Evolutionary conservation across 2,888 invertebrate species (phyloP), one percentile per base, ranked within the genome.

Genomic region (Ormyrus rosae): DNA sequence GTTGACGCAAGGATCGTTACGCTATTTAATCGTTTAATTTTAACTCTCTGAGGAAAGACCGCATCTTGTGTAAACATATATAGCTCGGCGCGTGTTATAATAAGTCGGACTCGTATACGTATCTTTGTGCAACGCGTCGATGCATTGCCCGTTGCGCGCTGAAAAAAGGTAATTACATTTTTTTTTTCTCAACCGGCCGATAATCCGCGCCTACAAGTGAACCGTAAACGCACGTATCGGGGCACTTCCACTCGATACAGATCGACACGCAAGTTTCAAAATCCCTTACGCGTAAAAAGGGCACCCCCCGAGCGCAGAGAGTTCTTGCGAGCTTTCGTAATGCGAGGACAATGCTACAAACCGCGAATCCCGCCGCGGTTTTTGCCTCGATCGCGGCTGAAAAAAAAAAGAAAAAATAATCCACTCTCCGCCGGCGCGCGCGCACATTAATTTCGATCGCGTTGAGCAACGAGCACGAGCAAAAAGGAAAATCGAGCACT

Each of bases 91-190:
- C 34, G 34, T 34, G 3, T 34, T 34, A 4, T 34, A 34, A 34
- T 4, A 4, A 3, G 58, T 19, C 13, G 48, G 1, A 48, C 51
- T 13, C n/a, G 34, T 34, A 34, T 3, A 4, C 3, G 3, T 34
- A 34, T 34, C 48, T 74, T 65, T 74, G 73, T 65, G 65, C 73
- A 74, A 74, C 34, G 34, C 34, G 34, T 64, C 63, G 60, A 70
- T 68, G 11, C 19, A 8, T 55, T n/a, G 34, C 51, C 60, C 7
- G 7, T 10, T 50, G 10, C 11, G 1, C 5, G 13, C 5, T 34
- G 34, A 8, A 80, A 64, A 74, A 74, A 74, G 64, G 13, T 70
- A 34, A 80, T 80, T 80, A 60, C 51, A 55, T 64, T 56, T 69
- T 58, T 80, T 74, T 34, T 8, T 34, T n/a, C 4, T 50, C 34